Base-by-base conservation (phyloP, 2,888 invertebrate species). In the Beris chalybata region DNA sequence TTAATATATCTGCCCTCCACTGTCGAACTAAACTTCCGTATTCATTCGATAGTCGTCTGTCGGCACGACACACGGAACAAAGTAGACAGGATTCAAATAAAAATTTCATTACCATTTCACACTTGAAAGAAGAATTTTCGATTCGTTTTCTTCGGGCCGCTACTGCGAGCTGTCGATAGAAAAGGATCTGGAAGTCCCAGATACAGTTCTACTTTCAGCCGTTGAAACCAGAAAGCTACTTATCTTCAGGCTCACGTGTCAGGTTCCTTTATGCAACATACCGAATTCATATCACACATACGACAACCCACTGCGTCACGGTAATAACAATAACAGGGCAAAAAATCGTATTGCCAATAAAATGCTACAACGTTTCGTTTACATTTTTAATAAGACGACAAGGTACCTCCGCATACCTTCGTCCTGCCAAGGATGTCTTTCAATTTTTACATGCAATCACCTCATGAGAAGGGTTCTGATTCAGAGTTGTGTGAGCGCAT, bases 61-160 rank as follows among this genome's bases (percentile, higher is more conserved):
- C 31, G 15, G 30, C n/a, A 29, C 44, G 43, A 38, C 53, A 29
- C 43, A 64, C 53, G 11, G 15, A 48, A 48, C n/a, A 48, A 58
- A 43, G 50, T 15, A 58, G 63, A 66, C 61, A 68, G 63, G 55
- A 64, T 58, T 66, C 68, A 66, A 58, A 66, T 66, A 68, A 68
- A 68, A 68, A 68, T 68, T 68, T 68, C 68, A 68, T 66, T 68
- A 68, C 58, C 59, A 64, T 63, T 68, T 66, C 56, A 53, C 64
- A 66, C 66, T 64, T 30, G 56, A 57, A 58, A 13, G 38, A 57
- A 38, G 11, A 56, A 47, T 61, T 50, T 38, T 22, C 52, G 3
- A 38, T 61, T 9, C 38, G 15, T n/a, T 38, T 38, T 22, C 22
- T 22, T 22, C 22, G 22, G 3, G 2, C 22, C 22, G 22, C 38